These are phyloP conservation scores for Apoderus coryli DNA, from an alignment of 2,888 invertebrate genomes.

Conservation along the genomic window DNA sequence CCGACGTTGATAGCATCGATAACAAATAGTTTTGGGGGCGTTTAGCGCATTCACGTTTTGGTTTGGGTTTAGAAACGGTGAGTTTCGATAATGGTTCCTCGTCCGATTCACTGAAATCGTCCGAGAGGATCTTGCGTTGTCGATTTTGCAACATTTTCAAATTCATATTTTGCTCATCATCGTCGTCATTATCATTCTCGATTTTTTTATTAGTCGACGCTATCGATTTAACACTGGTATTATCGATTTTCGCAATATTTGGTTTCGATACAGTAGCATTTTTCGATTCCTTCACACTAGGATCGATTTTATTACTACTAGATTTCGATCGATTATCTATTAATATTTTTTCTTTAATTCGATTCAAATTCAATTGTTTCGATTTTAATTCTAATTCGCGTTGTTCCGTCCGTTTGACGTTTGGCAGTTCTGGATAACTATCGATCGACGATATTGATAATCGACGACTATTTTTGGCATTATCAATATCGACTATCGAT, in stretches of 20 bases:
- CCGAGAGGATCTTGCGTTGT: too few relatives aligned
- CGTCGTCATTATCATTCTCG: conserved; percentile 4
- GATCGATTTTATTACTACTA: too few relatives aligned
- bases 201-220: too few relatives aligned
- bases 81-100: conserved; percentile 49
- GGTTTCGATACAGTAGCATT: too few relatives aligned
- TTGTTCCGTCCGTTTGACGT: conserved; percentile 44
- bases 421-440: conserved; percentile 53
- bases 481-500: conserved; percentile 47
- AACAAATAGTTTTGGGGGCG: conserved; percentile 29
- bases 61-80: conserved; percentile 24
- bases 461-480: too few relatives aligned
- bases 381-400: conserved; percentile 43
- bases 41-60: conserved; percentile 30
- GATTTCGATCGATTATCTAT: too few relatives aligned
- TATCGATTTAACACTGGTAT: too few relatives aligned
- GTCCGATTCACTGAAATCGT: conserved; percentile 43
- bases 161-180: conserved; percentile 4
- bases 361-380: too few relatives aligned
- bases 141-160: too few relatives aligned
- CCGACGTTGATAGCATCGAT: conserved; percentile 32
- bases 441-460: too few relatives aligned
- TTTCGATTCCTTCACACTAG: conserved; percentile 13
- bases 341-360: too few relatives aligned
- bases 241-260: too few relatives aligned